Evolutionary conservation across 2,888 invertebrate genomes (phyloP), one percentile per base, ranked within the genome.

Genomic region (Aphidoletes aphidimyza): DNA sequence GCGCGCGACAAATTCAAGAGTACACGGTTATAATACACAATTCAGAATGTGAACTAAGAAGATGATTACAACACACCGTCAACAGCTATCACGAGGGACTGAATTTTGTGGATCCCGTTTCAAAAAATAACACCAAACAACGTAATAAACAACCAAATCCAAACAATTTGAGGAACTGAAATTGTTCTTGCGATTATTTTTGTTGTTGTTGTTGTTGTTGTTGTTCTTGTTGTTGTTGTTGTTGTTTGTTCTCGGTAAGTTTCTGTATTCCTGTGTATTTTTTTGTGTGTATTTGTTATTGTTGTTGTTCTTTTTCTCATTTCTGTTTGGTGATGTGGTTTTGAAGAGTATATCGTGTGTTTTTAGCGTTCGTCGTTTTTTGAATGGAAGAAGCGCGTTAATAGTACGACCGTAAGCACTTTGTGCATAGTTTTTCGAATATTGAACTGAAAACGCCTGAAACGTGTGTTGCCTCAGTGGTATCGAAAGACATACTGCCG

Each of bases 401-500:
- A 2, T 22, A 54, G 54, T 26, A 54, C 54, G 26, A 54, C 54
- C 54, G 54, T 22, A 54, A 54, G 19, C 26, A 22, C 54, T 54
- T 47, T 54, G 19, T 54, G 54, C 54, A 54, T 54, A 54, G 54
- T 54, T 26, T 54, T 54, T 22, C 26, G 26, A n/a, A n/a, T n/a
- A n/a, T n/a, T n/a, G n/a, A 54, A 54, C 54, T 54, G 54, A 54
- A n/a, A 54, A 54, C 54, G 54, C 54, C n/a, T 54, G 22, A 54
- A 54, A 22, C 19, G 54, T 54, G 54, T 54, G 54, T 54, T 54
- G 54, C 19, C 54, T 54, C 22, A n/a, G 26, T 26, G 54, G 26
- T 54, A 54, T 54, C 54, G 54, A 54, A 54, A 54, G 54, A 54
- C 54, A 54, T 54, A 54, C 54, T 54, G 54, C 54, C 54, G 54